Percentiles rank a stretch among this genome's conserved stretches.
Evolutionary conservation across 2,797 vertebrate genomes (phyloP).

Genomic region (Cercopithecus hamlyni): DNA sequence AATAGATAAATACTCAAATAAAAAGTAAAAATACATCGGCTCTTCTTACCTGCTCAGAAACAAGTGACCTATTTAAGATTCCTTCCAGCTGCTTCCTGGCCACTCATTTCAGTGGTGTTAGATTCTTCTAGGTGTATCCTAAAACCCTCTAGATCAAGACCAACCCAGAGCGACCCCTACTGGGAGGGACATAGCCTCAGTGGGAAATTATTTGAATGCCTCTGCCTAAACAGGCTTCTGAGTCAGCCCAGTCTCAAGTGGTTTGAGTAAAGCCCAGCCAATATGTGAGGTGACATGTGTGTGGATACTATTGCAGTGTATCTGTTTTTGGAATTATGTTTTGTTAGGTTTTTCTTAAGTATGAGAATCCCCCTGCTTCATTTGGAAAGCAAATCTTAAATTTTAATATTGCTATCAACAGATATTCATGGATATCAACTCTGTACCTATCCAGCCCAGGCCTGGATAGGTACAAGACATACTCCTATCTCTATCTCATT

Average conservation of each 20-base stretch:
- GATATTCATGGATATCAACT: not conserved
- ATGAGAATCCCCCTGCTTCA: not conserved
- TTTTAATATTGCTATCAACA: not conserved
- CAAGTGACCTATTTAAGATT: not conserved
- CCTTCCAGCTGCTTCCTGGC: not conserved
- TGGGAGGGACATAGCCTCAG: not conserved
- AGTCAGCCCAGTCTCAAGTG: not conserved
- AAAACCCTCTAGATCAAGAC: not conserved
- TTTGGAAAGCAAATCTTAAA: conserved; percentile 24
- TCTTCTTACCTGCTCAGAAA: conserved; percentile 20
- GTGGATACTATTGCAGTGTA: not conserved
- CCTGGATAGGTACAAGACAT: not conserved
- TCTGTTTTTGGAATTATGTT: not conserved
- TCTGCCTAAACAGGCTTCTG: not conserved
- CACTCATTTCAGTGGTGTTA: not conserved
- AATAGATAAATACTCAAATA: conserved; percentile 13
- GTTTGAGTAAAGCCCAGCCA: not conserved
- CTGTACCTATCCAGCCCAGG: not conserved
- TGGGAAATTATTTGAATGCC: conserved; percentile 11
- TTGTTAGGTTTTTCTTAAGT: not conserved
- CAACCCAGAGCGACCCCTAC: not conserved
- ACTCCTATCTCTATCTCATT: not conserved
- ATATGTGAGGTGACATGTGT: not conserved
- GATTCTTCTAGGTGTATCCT: not conserved
- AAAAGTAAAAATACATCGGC: not conserved